Conservation (phyloP, 2,797 vertebrate species). For the Melanotaenia trifasciata region DNA sequence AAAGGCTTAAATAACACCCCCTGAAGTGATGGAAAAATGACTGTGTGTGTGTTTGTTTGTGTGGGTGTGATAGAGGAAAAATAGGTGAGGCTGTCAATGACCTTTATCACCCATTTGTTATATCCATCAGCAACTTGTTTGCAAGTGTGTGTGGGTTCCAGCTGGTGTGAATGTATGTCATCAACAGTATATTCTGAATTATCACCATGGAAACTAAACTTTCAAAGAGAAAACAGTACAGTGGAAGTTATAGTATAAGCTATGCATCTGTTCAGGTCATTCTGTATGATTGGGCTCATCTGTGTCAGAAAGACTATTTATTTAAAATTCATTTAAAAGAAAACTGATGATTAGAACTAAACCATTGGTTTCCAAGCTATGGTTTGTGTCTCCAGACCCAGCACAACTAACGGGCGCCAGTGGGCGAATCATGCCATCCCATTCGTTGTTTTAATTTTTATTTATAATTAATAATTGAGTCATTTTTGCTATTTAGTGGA, state of each 20-base stretch:
- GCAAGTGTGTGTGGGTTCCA: not conserved
- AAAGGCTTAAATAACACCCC: not conserved
- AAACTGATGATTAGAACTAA: too few relatives aligned
- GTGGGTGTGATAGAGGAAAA: constrained; percentile 3
- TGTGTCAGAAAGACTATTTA: not conserved
- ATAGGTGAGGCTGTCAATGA: constrained; percentile 49
- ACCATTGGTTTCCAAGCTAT: too few relatives aligned
- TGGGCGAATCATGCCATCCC: too few relatives aligned
- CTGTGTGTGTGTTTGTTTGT: constrained; percentile 9
- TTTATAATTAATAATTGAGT: too few relatives aligned
- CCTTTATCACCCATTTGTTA: constrained; percentile 62
- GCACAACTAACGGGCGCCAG: too few relatives aligned
- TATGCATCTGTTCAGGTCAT: not conserved
- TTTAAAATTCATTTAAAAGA: too few relatives aligned
- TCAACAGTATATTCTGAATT: constrained; percentile 16
- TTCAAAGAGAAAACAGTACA: constrained; percentile 9
- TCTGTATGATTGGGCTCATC: not conserved
- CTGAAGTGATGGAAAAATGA: not conserved
- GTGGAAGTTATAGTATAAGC: not conserved
- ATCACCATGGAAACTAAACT: constrained; percentile 53
- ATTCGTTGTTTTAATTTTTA: too few relatives aligned
- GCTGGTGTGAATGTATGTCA: not conserved
- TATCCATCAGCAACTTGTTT: constrained; percentile 29
- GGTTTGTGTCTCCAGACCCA: too few relatives aligned
- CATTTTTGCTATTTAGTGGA: too few relatives aligned